Evolutionary conservation across 2,888 invertebrate species (phyloP), one percentile per base, ranked within the genome.

Genomic region (Gonocerus acuteangulatus): DNA sequence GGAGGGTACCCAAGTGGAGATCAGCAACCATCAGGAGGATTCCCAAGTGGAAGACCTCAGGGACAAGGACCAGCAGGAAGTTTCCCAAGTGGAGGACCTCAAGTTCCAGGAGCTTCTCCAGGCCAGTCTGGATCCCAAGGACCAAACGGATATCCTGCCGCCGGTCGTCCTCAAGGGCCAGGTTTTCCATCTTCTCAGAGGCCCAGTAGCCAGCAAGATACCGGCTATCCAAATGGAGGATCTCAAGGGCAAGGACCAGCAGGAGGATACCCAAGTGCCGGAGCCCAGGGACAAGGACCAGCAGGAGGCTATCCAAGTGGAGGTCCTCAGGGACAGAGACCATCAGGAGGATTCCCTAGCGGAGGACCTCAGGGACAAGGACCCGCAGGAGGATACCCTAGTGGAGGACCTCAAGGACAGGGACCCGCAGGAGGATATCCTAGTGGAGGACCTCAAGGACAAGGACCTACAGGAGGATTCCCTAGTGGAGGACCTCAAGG

Each of bases 21-120:
- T 32, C 62, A 59, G 23, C 62, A 62, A 44, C 71, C 70, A 52
- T 65, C 69, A 3, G 65, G 65, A 39, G 69, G 68, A 2, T 63
- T 62, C 23, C 47, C 62, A 44, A 66, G 52, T 48, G 65, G 67
- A 44, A n/a, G n/a, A n/a, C 63, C 64, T 21, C 23, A 48, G 7
- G 59, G 54, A 44, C 72, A 71, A 64, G 72, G 72, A 49, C 71
- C 73, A 16, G 67, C 66, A 23, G 65, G 63, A 6, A 60, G 60
- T 11, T 51, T 59, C 2, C n/a, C 36, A 19, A 16, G 21, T n/a
- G 39, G 52, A 39, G 72, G 73, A 21, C 67, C 68, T 27, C 64
- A 70, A 60, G 73, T 74, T 36, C 70, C 73, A 21, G 69, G 69
- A 2, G 65, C 67, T n/a, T 69, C 64, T 51, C 70, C 73, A 44